These are phyloP conservation scores for Lacerta agilis DNA, from an alignment of 2,797 vertebrate species.

Conservation along the genomic window DNA sequence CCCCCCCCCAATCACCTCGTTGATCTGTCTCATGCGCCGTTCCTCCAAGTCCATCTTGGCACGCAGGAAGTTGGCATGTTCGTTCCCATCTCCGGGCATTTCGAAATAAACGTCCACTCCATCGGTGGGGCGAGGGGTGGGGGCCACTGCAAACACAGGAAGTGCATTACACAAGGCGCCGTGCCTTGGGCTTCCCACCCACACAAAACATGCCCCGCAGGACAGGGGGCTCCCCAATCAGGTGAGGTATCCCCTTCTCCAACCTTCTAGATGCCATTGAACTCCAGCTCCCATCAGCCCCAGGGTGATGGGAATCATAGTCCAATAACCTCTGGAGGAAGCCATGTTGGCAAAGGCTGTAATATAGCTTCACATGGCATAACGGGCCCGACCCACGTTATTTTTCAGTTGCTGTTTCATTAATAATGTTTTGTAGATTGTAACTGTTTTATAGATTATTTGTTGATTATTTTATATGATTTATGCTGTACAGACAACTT, in stretches of 20 bases:
- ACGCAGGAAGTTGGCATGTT: constrained; percentile 90
- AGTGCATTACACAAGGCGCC: neutral
- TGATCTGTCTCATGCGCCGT: constrained; percentile 91
- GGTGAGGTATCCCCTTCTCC: neutral
- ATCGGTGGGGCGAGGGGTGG: constrained; percentile 86
- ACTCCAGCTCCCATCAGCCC: neutral
- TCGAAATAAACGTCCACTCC: constrained; percentile 94
- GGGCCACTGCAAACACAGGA: constrained; percentile 68
- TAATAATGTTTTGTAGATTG: too few relatives aligned
- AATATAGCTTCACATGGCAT: too few relatives aligned
- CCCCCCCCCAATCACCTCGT: constrained; percentile 79
- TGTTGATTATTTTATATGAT: too few relatives aligned
- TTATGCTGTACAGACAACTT: too few relatives aligned
- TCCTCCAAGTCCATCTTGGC: constrained; percentile 93
- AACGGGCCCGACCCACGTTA: neutral
- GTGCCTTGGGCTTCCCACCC: too few relatives aligned
- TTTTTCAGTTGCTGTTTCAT: too few relatives aligned
- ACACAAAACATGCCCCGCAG: neutral
- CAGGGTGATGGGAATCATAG: too few relatives aligned
- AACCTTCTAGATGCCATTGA: too few relatives aligned
- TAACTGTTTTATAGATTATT: too few relatives aligned
- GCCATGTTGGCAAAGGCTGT: too few relatives aligned
- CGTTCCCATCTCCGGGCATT: constrained; percentile 89
- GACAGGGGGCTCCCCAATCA: neutral
- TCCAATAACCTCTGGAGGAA: too few relatives aligned